phyloP scores from a whole-genome alignment of 2,797 vertebrate species.

The Rhinogobio ventralis region DNA sequence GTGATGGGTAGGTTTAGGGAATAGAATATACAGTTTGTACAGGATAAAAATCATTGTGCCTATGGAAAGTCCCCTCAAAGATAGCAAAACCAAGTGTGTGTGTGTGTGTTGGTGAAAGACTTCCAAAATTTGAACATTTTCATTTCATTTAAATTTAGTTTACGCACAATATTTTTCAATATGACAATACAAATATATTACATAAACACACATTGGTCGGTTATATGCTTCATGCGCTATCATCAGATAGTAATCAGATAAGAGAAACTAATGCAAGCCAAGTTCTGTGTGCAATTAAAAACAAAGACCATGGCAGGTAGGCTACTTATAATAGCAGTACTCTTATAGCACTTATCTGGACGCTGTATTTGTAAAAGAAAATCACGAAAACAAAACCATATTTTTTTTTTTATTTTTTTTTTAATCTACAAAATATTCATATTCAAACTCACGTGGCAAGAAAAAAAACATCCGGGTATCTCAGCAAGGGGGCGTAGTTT shows the following conservation, averaged over 20 bases:
- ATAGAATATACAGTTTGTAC: too few relatives aligned
- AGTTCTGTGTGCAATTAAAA: neutral
- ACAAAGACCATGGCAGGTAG: neutral
- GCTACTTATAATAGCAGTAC: too few relatives aligned
- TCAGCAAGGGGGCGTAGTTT: slow-evolving; percentile 28
- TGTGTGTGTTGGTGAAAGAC: neutral
- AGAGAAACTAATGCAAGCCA: neutral
- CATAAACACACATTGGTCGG: neutral
- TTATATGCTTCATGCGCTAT: neutral
- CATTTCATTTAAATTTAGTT: neutral
- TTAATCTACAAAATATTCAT: neutral
- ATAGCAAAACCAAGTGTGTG: too few relatives aligned
- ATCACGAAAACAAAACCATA: neutral
- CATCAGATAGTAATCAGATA: neutral
- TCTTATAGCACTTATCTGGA: neutral
- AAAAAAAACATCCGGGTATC: slow-evolving; percentile 37
- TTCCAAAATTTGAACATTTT: neutral
- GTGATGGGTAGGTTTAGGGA: too few relatives aligned
- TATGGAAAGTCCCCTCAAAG: too few relatives aligned
- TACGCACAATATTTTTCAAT: neutral
- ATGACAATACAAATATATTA: neutral
- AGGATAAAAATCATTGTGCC: too few relatives aligned
- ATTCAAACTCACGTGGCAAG: neutral
- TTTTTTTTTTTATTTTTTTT: too few relatives aligned
- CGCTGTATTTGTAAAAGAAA: neutral